A percentile compares a stretch with the other conserved stretches of the same genome.
phyloP scores from a whole-genome alignment of 2,888 invertebrate species.

The Ormyrus labotus region DNA sequence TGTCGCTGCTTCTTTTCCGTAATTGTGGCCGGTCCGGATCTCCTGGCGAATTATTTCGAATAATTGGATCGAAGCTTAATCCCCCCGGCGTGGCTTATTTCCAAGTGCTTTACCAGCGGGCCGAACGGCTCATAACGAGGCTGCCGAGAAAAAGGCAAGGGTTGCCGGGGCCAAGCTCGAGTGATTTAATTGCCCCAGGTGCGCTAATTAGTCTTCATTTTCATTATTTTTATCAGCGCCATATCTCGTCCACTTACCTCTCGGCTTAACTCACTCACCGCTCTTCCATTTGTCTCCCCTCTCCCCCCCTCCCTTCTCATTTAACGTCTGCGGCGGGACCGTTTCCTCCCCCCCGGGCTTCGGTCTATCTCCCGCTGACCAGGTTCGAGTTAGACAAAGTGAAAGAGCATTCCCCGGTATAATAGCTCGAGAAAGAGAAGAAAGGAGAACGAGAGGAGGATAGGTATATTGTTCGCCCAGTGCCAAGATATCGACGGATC shows the following conservation, averaged over 20 bases:
- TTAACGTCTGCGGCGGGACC: background rate
- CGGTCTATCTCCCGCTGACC: conserved; percentile 36
- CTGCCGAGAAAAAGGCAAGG: background rate
- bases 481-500: conserved; percentile 61
- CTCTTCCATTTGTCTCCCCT: conserved; percentile 29
- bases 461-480: conserved; percentile 57
- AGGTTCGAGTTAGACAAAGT: conserved; percentile 41
- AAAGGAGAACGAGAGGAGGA: background rate
- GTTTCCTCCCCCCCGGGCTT: background rate
- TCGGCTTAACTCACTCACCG: conserved; percentile 18
- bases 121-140: too few relatives aligned
- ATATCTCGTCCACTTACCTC: background rate
- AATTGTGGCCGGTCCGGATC: background rate
- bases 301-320: conserved; percentile 26
- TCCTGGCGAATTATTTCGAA: conserved; percentile 10
- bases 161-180: background rate
- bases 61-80: conserved; percentile 9
- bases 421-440: conserved; percentile 25
- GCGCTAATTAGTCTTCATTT: conserved; percentile 17
- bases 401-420: conserved; percentile 38
- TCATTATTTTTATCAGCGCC: conserved; percentile 33
- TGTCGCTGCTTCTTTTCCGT: background rate
- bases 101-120: too few relatives aligned
- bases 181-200: background rate
- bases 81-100: background rate